Percentiles rank a stretch among this genome's conserved stretches.
phyloP scores from a whole-genome alignment of 2,888 invertebrate species.

The Neoascia interrupta region DNA sequence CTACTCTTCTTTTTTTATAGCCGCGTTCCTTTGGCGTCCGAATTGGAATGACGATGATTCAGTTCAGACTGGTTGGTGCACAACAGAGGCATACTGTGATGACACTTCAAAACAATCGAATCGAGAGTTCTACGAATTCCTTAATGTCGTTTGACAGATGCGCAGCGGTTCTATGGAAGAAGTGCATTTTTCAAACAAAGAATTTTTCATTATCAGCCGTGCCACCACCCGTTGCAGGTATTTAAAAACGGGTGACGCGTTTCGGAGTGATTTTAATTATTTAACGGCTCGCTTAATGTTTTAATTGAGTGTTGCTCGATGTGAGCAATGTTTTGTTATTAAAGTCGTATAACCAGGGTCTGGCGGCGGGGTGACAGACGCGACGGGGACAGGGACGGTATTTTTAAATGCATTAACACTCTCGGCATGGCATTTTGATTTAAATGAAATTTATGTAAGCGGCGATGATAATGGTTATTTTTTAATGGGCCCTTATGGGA shows the following conservation, averaged over 20 bases:
- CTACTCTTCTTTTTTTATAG: too few species aligned
- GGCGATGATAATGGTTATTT: too few species aligned
- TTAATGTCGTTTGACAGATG: background rate
- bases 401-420: conserved; percentile 40
- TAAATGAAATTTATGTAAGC: background rate
- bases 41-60: too few species aligned
- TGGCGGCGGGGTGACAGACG: too few species aligned
- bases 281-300: conserved; percentile 39
- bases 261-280: conserved; percentile 35
- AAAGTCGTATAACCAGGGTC: too few species aligned
- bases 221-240: conserved; percentile 18
- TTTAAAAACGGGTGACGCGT: conserved; percentile 24
- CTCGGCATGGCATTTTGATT: conserved; percentile 14
- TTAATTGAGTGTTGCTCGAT: conserved; percentile 30
- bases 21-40: too few species aligned
- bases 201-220: background rate
- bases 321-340: background rate
- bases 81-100: too few species aligned
- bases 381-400: conserved; percentile 8
- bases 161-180: conserved; percentile 11
- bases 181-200: conserved; percentile 1
- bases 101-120: conserved; percentile 30
- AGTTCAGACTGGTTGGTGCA: too few species aligned
- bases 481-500: too few species aligned
- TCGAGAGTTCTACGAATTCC: conserved; percentile 17